Base-by-base conservation (phyloP, 2,113 vertebrate species). In the Calypte anna region DNA sequence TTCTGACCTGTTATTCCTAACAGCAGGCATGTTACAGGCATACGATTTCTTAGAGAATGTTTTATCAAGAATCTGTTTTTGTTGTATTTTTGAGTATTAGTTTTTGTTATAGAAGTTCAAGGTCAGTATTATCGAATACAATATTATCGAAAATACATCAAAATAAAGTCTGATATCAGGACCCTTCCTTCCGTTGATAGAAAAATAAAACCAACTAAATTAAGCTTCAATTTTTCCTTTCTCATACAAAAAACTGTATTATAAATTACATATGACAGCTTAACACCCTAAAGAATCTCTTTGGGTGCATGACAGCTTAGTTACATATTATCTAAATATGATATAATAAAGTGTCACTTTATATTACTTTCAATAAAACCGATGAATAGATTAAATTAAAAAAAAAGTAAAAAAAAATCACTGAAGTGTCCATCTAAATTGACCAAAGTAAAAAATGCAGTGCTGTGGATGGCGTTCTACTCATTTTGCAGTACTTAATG, bases 271-370 rank as follows among this genome's bases (percentile, higher is more conserved):
- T 6, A 23, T 66, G 82, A 96, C 55, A 84, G 72, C 50, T 86
- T 55, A 92, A 40, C 72, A 86, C 66, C 70, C 73, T 38, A 38
- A 88, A 93, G 7, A 95, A 74, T 90, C 27, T 88, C 76, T 51
- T 28, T 94, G 88, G 63, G 57, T 93, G 14, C 40, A 58, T 69
- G 61, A 69, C 64, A 95, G 63, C 59, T 75, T 77, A 90, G 27
- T 88, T 86, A 88, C 18, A 22, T 85, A 86, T 93, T 59, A 93
- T 81, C 20, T 63, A 95, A 80, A 88, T 88, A 81, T 40, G 85
- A 96, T 6, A 54, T 62, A 91, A 97, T 96, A 91, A 96, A 88
- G n/a, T 86, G 69, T 93, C 67, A 91, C 50, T 95, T 95, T 43
- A 40, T 18, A 94, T 85, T 93, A 91, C 53, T 72, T 94, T 48